A percentile compares a stretch with the other conserved stretches of the same genome.
phyloP scores from a whole-genome alignment of 1,140 invertebrate genomes.

The Apis cerana region DNA sequence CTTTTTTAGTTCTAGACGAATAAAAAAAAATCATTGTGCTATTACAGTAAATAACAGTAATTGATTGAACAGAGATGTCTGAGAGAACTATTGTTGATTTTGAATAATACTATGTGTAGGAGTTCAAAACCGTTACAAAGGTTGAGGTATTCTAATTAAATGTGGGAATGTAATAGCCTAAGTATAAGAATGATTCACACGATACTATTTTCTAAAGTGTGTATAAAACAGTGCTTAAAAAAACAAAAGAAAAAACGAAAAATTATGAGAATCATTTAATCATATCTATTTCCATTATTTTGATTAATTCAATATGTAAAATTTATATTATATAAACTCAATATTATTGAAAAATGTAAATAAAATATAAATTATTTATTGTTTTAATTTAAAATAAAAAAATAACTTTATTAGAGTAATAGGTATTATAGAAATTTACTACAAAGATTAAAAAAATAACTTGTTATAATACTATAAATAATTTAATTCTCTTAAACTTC shows the following conservation, averaged over 20 bases:
- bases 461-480: too few species aligned
- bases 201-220: background rate
- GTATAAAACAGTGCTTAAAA: background rate
- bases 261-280: background rate
- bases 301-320: background rate
- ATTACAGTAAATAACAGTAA: conserved; percentile 44
- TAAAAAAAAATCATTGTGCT: background rate
- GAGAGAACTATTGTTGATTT: conserved; percentile 29
- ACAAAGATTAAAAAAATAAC: too few species aligned
- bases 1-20: background rate
- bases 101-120: conserved; percentile 35
- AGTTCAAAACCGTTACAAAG: conserved; percentile 47
- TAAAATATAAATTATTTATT: too few species aligned
- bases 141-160: conserved; percentile 48
- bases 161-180: conserved; percentile 28
- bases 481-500: too few species aligned
- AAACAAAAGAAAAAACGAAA: background rate
- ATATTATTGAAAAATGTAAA: background rate
- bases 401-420: too few species aligned
- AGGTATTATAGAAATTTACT: too few species aligned
- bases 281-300: background rate
- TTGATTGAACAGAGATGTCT: background rate
- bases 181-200: conserved; percentile 23
- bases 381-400: too few species aligned
- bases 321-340: background rate